Conservation (phyloP, 2,113 vertebrate genomes). For the Ammodytes dubius region DNA sequence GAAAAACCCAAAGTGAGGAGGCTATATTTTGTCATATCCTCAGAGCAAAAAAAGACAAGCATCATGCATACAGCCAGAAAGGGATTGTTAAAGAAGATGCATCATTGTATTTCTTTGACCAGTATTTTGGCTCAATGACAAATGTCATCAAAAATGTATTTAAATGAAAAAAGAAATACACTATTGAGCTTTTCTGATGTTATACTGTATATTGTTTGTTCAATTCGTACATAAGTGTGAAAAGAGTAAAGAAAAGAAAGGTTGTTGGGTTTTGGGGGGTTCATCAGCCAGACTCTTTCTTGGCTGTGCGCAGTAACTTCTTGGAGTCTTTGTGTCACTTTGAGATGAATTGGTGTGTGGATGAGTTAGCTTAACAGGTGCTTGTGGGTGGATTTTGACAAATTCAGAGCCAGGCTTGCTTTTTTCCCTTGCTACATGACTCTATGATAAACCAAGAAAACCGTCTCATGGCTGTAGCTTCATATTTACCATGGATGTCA, state of each 20-base stretch:
- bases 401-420: neutral
- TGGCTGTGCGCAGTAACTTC: neutral
- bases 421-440: neutral
- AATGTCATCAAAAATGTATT: neutral
- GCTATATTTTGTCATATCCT: neutral
- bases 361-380: neutral
- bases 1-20: slow-evolving; percentile 15
- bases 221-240: neutral
- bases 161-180: neutral
- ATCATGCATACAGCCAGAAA: neutral
- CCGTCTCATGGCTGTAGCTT: neutral
- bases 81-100: neutral
- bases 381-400: neutral
- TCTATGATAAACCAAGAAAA: slow-evolving; percentile 6
- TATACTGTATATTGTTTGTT: neutral
- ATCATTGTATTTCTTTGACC: neutral
- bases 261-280: neutral
- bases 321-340: neutral
- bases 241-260: neutral
- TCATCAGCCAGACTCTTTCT: neutral
- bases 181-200: neutral
- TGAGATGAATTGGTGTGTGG: neutral
- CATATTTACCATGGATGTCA: neutral
- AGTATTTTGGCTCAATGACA: neutral
- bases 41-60: neutral